Base-by-base conservation (phyloP, 2,888 invertebrate genomes). In the Amphiduros pacificus region DNA sequence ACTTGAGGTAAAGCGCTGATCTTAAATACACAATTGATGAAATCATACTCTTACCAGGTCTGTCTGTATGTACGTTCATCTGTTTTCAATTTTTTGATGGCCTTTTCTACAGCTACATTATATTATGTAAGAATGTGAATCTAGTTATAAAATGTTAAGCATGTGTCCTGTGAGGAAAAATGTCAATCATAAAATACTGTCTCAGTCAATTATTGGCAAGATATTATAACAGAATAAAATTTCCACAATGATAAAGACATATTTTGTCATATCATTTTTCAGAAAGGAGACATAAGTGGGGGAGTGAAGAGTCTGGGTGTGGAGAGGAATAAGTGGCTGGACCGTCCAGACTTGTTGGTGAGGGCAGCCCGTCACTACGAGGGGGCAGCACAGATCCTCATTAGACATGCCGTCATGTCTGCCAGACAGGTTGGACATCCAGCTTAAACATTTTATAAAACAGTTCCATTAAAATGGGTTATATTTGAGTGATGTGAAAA, bases 351-450 rank as follows among this genome's bases (percentile, higher is more conserved):
- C 60, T 72, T 76, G 28, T 66, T 85, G 62, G 80, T 85, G n/a
- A 69, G 85, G 61, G 85, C 85, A 22, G 84, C 86, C 2, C 70
- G 86, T 32, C 86, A 86, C 73, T 84, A 85, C 65, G 86, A 86
- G 69, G 84, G 85, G 2, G 85, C 85, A 2, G 83, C 83, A 4
- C 83, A 84, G 61, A 82, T 84, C 32, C 75, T 85, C 51, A 84
- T 85, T 49, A 71, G 83, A 59, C 78, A 81, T 55, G 82, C 84
- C 56, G 84, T 84, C 14, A 76, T 77, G 75, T 77, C 82, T 29
- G 82, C 78, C 2, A 76, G 74, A 63, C 55, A 80, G 74, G 82
- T 82, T 50, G 31, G 60, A 31, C 5, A 6, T 26, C 48, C 17
- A n/a, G n/a, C n/a, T n/a, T n/a, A n/a, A n/a, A n/a, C n/a, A n/a